A percentile compares a stretch with the other conserved stretches of the same genome.
phyloP scores from a whole-genome alignment of 2,113 vertebrate species.

The Callaeas wilsoni region DNA sequence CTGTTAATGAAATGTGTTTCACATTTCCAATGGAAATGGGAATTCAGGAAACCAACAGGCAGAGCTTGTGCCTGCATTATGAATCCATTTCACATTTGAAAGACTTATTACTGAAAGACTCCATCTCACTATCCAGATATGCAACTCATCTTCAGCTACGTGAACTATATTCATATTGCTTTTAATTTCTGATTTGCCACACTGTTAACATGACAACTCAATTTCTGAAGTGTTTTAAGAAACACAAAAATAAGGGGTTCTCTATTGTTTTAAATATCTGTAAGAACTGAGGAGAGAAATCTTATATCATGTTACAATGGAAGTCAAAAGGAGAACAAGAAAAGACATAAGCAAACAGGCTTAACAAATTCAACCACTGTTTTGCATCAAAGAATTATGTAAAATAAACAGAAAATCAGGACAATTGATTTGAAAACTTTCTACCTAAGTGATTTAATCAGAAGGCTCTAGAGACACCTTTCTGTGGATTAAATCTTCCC shows the following conservation, averaged over 20 bases:
- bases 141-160: neutral
- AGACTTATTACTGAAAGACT: neutral
- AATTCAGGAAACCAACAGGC: slow-evolving; percentile 16
- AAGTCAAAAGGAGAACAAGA: neutral
- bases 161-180: neutral
- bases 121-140: neutral
- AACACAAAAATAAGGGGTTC: neutral
- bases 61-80: slow-evolving; percentile 13
- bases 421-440: neutral
- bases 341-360: neutral
- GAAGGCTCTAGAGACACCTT: neutral
- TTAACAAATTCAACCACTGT: neutral
- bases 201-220: neutral
- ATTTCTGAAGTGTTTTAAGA: neutral
- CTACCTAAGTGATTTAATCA: neutral
- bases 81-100: slow-evolving; percentile 18
- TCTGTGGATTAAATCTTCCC: neutral
- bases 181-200: neutral
- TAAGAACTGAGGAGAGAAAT: neutral
- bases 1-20: slow-evolving; percentile 28
- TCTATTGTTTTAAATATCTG: neutral
- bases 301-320: neutral
- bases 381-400: neutral
- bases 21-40: slow-evolving; percentile 53
- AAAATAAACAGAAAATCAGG: neutral